Evolutionary conservation across 2,888 invertebrate genomes (phyloP).

Genomic region (Falcaria lacertinaria): DNA sequence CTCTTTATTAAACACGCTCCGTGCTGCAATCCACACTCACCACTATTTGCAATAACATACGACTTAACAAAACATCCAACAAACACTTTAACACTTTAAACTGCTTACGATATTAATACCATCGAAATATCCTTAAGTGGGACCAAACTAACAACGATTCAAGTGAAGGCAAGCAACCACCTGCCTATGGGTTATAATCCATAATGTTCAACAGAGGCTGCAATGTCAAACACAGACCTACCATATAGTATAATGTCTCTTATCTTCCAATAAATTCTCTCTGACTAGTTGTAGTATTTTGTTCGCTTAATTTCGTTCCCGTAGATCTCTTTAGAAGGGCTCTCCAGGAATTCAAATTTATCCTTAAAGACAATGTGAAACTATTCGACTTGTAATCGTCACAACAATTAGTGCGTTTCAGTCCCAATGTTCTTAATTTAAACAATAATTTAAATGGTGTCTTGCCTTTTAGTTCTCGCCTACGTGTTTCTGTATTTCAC

Average conservation of each 20-base stretch:
- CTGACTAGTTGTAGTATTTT: too few species aligned
- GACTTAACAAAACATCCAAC: slow-evolving; percentile 2
- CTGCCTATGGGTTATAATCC: too few species aligned
- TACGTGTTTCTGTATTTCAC: too few species aligned
- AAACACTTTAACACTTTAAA: neutral
- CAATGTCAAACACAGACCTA: too few species aligned
- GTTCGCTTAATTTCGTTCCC: neutral
- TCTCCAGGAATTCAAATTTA: slow-evolving; percentile 31
- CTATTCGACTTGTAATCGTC: slow-evolving; percentile 5
- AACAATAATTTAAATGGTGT: neutral
- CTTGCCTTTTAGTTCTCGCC: too few species aligned
- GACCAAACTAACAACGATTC: too few species aligned
- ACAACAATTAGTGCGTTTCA: neutral
- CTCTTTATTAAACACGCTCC: slow-evolving; percentile 38
- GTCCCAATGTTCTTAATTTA: neutral
- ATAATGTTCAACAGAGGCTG: too few species aligned
- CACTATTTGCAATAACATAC: slow-evolving; percentile 9
- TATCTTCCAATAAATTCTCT: too few species aligned
- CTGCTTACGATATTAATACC: too few species aligned
- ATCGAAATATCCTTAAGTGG: too few species aligned
- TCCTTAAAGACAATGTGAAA: slow-evolving; percentile 16
- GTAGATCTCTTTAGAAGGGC: slow-evolving; percentile 4
- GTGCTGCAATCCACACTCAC: slow-evolving; percentile 29
- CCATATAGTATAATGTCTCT: too few species aligned
- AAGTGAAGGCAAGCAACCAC: too few species aligned